phyloP scores from a whole-genome alignment of 2,113 vertebrate species.

The Poeciliopsis turrubarensis region DNA sequence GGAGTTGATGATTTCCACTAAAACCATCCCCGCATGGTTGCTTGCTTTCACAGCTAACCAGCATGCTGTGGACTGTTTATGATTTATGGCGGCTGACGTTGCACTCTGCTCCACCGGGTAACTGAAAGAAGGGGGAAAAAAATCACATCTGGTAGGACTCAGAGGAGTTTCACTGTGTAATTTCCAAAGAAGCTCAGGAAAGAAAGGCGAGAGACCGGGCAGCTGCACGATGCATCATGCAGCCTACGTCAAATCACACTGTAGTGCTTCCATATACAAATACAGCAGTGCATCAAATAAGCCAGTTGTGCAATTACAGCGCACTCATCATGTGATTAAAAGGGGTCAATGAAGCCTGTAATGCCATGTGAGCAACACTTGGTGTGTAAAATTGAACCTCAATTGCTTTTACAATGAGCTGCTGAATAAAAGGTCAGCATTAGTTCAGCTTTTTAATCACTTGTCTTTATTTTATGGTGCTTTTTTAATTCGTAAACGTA shows the following conservation, averaged over 20 bases:
- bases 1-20: conserved; percentile 33
- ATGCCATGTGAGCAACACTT: conserved; percentile 55
- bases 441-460: neutral
- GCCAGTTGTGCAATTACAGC: conserved; percentile 42
- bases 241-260: neutral
- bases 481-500: neutral
- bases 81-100: conserved; percentile 48
- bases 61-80: conserved; percentile 4
- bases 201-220: conserved; percentile 9
- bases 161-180: conserved; percentile 4
- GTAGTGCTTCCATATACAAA: conserved; percentile 9
- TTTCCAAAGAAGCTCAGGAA: conserved; percentile 13
- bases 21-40: conserved; percentile 7
- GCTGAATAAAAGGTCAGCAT: conserved; percentile 27
- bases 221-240: neutral
- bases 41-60: conserved; percentile 16
- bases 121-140: neutral
- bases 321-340: conserved; percentile 53
- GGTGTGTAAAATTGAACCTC: conserved; percentile 57
- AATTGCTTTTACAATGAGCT: conserved; percentile 18
- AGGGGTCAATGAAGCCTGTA: conserved; percentile 65
- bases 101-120: conserved; percentile 22
- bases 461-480: conserved; percentile 6
- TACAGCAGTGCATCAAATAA: conserved; percentile 23
- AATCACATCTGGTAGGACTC: conserved; percentile 6